Evolutionary conservation across 2,888 invertebrate species (phyloP).

Genomic region (Cataglyphis rosenhaueri): DNA sequence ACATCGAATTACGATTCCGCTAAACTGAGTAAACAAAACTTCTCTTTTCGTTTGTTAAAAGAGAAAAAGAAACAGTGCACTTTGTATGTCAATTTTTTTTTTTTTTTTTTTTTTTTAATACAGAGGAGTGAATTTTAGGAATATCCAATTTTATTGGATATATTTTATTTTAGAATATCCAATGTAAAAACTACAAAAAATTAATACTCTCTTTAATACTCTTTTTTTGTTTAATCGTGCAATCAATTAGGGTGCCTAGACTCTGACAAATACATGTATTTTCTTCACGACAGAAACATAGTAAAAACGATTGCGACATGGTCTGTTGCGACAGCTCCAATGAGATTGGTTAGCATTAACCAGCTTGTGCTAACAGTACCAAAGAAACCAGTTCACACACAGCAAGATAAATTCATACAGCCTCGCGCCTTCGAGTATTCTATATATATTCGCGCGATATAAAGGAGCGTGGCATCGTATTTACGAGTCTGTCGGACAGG

Average conservation of each 20-base stretch:
- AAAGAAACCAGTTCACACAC: slow-evolving; percentile 41
- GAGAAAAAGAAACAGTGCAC: background rate
- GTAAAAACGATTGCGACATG: slow-evolving; percentile 32
- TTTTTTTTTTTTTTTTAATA: background rate
- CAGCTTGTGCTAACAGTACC: slow-evolving; percentile 14
- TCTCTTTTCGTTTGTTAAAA: background rate
- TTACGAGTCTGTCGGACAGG: slow-evolving; percentile 38
- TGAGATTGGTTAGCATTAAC: slow-evolving; percentile 31
- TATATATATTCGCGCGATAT: background rate
- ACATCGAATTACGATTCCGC: background rate
- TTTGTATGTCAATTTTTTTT: no score
- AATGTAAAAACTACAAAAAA: background rate
- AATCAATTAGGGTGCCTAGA: background rate
- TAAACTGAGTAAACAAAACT: slow-evolving; percentile 11
- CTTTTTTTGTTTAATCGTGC: background rate
- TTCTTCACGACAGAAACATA: background rate
- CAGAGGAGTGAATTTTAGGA: background rate
- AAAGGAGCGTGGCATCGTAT: slow-evolving; percentile 35
- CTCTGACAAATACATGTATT: background rate
- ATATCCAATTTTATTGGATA: no score
- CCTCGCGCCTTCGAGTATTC: slow-evolving; percentile 16
- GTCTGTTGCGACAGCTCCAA: background rate
- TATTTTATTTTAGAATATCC: background rate
- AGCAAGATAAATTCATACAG: slow-evolving; percentile 29
- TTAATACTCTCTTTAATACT: no score